Conservation (phyloP, 2,888 invertebrate species). For the Tetheella fluctuosa region DNA sequence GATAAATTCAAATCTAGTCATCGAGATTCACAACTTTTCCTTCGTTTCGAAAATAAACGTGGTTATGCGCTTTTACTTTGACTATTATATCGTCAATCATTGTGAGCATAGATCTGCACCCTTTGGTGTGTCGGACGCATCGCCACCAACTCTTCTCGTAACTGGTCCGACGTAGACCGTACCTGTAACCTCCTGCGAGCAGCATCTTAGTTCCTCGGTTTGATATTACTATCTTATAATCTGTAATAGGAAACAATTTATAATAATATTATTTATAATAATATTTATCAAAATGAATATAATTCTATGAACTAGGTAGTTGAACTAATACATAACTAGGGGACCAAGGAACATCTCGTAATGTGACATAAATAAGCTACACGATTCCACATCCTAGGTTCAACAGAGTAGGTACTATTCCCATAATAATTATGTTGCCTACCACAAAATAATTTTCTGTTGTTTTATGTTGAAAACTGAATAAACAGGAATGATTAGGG, state of each 20-base stretch:
- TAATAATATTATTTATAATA: constrained; percentile 8
- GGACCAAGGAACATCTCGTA: too few relatives aligned
- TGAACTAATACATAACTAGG: too few relatives aligned
- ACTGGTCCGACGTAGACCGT: constrained; percentile 26
- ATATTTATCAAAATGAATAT: not conserved
- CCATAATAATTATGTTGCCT: too few relatives aligned
- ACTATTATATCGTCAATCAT: constrained; percentile 31
- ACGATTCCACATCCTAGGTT: too few relatives aligned
- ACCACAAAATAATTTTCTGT: too few relatives aligned
- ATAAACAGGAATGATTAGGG: too few relatives aligned
- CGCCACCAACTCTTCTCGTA: constrained; percentile 32
- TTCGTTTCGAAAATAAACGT: constrained; percentile 11
- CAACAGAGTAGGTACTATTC: too few relatives aligned
- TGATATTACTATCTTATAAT: constrained; percentile 24
- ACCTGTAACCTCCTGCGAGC: constrained; percentile 29
- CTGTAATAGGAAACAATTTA: constrained; percentile 15
- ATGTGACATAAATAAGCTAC: too few relatives aligned
- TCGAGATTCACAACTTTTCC: not conserved
- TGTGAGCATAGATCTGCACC: constrained; percentile 40
- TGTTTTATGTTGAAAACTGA: too few relatives aligned
- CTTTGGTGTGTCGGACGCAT: constrained; percentile 35
- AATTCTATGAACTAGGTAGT: too few relatives aligned
- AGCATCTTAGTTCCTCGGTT: constrained; percentile 38
- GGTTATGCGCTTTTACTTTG: constrained; percentile 33
- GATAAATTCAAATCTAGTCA: too few relatives aligned